Conservation (phyloP, 2,113 vertebrate species). For the Ctenomys sociabilis region DNA sequence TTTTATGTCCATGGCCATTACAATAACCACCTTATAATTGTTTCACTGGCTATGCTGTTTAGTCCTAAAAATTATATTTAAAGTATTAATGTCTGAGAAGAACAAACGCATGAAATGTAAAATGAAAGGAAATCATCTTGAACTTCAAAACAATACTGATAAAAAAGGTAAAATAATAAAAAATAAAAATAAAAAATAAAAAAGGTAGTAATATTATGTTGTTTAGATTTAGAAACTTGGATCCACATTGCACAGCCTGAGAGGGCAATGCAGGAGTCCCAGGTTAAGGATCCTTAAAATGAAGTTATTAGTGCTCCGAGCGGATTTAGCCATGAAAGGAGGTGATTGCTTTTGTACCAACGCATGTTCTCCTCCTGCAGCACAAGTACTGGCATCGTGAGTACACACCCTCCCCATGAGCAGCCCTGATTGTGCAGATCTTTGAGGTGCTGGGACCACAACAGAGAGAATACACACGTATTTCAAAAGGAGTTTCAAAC, state of each 20-base stretch:
- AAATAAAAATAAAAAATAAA: too few relatives aligned
- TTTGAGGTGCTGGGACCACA: neutral
- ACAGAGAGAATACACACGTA: neutral
- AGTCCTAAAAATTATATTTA: constrained; percentile 7
- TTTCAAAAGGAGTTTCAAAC: neutral
- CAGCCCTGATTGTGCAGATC: neutral
- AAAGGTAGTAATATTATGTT: neutral
- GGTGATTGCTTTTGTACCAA: constrained; percentile 33
- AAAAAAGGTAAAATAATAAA: too few relatives aligned
- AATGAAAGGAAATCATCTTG: constrained; percentile 49
- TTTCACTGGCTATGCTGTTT: neutral
- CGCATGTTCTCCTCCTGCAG: constrained; percentile 26
- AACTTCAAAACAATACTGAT: constrained; percentile 7
- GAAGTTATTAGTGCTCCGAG: constrained; percentile 50
- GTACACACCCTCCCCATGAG: neutral
- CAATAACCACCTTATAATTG: constrained; percentile 62
- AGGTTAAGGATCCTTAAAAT: constrained; percentile 39
- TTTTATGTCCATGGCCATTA: neutral
- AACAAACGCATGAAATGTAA: constrained; percentile 37
- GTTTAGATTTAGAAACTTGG: constrained; percentile 10
- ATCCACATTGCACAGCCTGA: neutral
- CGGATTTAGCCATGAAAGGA: constrained; percentile 26
- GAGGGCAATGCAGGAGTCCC: constrained; percentile 26
- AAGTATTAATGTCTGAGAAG: neutral
- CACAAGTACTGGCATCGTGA: neutral